Evolutionary conservation across 2,113 vertebrate genomes (phyloP), one percentile per base, ranked within the genome.

Genomic region (Setophaga coronata): DNA sequence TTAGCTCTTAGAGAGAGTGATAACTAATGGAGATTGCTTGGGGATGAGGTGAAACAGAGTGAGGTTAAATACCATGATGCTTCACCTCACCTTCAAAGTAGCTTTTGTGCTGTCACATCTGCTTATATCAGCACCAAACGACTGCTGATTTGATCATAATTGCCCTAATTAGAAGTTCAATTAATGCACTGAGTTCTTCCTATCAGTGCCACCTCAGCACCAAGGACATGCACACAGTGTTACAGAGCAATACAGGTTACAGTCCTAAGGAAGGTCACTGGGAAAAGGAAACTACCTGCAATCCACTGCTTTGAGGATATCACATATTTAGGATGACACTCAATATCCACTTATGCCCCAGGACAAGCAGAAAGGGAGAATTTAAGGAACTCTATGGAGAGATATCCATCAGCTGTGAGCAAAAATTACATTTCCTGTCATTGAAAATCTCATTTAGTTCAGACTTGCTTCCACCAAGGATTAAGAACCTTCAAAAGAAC

Each of bases 111-210:
- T 96, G 91, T 89, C 87, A 83, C 70, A 96, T 95, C 90, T 97
- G 85, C 82, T 96, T 96, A 79, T 90, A 91, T 96, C 95, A 96
- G 95, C 97, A 95, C 70, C 66, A 94, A 93, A 93, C 17, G 50
- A 85, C 89, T 79, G 86, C 89, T 98, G 96, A 96, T 90, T 97
- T 97, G 95, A 97, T 96, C 87, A 87, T 86, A 94, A 94, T 81
- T 95, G 93, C 79, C 62, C 77, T 94, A 92, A 91, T 93, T 90
- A 97, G 81, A 84, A 96, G 93, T 93, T 93, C 94, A 96, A 97
- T 97, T 96, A 97, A 93, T 93, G 95, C 83, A 94, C 83, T 2
- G 51, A 94, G 87, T 67, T 94, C 87, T 60, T 93, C 3, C 1
- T 88, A 93, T 94, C 94, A 89, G 45, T 20, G 69, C 93, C 87